Conservation (phyloP, 2,888 invertebrate species). For the Mesochorus sp. region DNA sequence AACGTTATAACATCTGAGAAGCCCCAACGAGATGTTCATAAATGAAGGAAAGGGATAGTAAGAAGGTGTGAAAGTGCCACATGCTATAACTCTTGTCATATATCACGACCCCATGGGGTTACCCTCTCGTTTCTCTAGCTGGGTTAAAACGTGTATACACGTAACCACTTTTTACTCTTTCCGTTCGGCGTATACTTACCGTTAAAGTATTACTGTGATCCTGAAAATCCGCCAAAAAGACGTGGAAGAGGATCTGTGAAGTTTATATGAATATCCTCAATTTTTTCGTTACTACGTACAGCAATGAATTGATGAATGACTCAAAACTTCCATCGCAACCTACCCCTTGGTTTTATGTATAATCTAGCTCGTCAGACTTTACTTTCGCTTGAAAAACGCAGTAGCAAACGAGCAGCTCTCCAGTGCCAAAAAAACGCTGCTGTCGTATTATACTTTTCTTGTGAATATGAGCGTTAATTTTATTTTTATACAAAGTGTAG, state of each 20-base stretch:
- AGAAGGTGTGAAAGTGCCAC: no score
- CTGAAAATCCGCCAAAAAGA: conserved; percentile 40
- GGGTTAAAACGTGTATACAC: background rate
- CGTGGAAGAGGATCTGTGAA: conserved; percentile 40
- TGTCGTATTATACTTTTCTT: no score
- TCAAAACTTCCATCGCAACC: conserved; percentile 59
- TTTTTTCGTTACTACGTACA: conserved; percentile 28
- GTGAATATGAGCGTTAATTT: no score
- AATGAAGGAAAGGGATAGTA: no score
- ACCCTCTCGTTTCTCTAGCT: background rate
- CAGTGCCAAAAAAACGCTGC: conserved; percentile 53
- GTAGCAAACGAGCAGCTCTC: conserved; percentile 55
- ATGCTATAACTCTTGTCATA: no score
- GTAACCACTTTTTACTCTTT: conserved; percentile 35
- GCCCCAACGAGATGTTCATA: no score
- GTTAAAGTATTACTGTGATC: background rate
- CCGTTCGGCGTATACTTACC: conserved; percentile 10
- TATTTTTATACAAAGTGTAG: no score
- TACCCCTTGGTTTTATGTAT: conserved; percentile 52
- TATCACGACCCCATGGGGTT: no score
- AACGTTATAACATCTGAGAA: no score
- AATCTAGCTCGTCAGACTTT: conserved; percentile 26
- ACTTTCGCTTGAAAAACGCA: conserved; percentile 49
- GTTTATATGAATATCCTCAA: conserved; percentile 79
- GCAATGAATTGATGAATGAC: conserved; percentile 79